Evolutionary conservation across 1,140 invertebrate species (phyloP).

Genomic region (Heliconius congener): DNA sequence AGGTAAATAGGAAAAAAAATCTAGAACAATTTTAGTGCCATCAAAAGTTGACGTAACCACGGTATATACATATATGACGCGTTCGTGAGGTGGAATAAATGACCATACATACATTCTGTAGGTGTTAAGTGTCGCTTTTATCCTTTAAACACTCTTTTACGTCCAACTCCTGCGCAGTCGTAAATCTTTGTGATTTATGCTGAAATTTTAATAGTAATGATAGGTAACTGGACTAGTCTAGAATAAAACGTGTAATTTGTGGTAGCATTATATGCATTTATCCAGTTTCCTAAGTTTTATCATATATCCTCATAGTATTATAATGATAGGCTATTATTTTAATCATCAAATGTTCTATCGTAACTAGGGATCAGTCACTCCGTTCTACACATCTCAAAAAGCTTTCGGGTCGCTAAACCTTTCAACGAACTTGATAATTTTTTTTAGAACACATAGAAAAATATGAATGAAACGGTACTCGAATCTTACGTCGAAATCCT

Average conservation of each 20-base stretch:
- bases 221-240: not conserved
- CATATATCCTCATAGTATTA: not conserved
- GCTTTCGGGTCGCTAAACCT: too few relatives aligned
- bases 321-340: not conserved
- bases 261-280: not conserved
- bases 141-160: conserved; percentile 24
- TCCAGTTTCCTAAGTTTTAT: not conserved
- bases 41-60: conserved; percentile 31
- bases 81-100: conserved; percentile 25
- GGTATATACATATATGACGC: too few relatives aligned
- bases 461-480: too few relatives aligned
- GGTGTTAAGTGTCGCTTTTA: conserved; percentile 28
- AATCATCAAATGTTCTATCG: not conserved
- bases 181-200: conserved; percentile 36
- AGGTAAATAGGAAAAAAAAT: conserved; percentile 9
- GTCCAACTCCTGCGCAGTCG: conserved; percentile 36
- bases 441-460: too few relatives aligned
- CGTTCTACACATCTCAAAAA: too few relatives aligned
- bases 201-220: conserved; percentile 11
- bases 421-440: too few relatives aligned
- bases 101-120: conserved; percentile 18
- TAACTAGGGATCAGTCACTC: too few relatives aligned
- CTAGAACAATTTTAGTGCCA: conserved; percentile 10
- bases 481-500: too few relatives aligned
- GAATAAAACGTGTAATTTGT: not conserved